Percentiles rank a stretch among this genome's conserved stretches.
Evolutionary conservation across 2,113 vertebrate genomes (phyloP).

Genomic region (Hippocampus abdominalis): DNA sequence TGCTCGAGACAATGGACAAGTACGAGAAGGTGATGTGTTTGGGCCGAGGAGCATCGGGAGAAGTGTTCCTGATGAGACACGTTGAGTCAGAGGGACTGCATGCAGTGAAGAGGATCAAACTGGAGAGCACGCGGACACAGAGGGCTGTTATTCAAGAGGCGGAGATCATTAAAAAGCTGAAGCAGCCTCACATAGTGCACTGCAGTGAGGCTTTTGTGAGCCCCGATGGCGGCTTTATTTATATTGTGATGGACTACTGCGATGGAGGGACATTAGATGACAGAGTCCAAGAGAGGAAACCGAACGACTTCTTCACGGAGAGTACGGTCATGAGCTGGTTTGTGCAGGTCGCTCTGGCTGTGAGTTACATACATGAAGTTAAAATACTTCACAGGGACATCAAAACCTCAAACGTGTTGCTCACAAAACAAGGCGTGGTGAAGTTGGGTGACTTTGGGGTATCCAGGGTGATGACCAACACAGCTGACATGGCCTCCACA

Average conservation of each 20-base stretch:
- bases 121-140: conserved; percentile 47
- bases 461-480: conserved; percentile 73
- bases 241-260: conserved; percentile 78
- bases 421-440: conserved; percentile 71
- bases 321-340: conserved; percentile 71
- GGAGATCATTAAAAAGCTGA: conserved; percentile 68
- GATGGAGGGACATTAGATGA: conserved; percentile 76
- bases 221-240: conserved; percentile 56
- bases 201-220: conserved; percentile 70
- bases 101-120: conserved; percentile 74
- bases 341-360: conserved; percentile 69
- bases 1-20: conserved; percentile 58
- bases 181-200: conserved; percentile 72
- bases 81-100: conserved; percentile 52
- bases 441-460: conserved; percentile 81
- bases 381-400: conserved; percentile 79
- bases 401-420: conserved; percentile 77
- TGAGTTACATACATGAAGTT: conserved; percentile 70
- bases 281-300: conserved; percentile 60
- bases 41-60: conserved; percentile 71
- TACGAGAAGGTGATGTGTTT: conserved; percentile 70
- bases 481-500: conserved; percentile 75
- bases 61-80: conserved; percentile 77
- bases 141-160: conserved; percentile 71
- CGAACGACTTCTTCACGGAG: conserved; percentile 59